Percentiles rank a stretch among this genome's conserved stretches.
Evolutionary conservation across 1,140 invertebrate species (phyloP).

Genomic region (Heliconius hermathena): DNA sequence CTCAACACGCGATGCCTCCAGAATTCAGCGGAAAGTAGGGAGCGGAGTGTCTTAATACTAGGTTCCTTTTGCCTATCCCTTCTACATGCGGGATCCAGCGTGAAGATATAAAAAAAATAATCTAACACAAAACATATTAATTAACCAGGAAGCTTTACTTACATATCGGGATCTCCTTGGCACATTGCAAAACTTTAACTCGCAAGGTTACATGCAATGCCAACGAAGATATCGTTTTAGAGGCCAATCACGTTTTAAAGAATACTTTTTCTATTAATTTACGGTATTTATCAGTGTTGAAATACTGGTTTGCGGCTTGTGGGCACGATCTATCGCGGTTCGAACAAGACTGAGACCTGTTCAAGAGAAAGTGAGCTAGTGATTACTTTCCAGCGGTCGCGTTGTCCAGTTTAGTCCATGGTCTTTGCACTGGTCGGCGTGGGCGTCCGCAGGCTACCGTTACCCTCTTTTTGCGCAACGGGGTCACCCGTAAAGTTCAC

Average conservation of each 20-base stretch:
- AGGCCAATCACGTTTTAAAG: constrained; percentile 38
- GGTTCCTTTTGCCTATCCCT: too few species aligned
- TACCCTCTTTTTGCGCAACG: constrained; percentile 59
- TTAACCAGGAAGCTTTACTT: constrained; percentile 15
- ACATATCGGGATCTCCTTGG: constrained; percentile 32
- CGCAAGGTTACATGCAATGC: constrained; percentile 43
- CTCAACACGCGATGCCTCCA: too few species aligned
- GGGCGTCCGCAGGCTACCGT: constrained; percentile 58
- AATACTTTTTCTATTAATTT: constrained; percentile 34
- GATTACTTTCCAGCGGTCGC: constrained; percentile 70
- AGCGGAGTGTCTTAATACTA: too few species aligned
- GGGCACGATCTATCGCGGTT: constrained; percentile 25
- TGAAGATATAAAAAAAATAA: too few species aligned
- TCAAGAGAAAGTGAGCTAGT: constrained; percentile 74
- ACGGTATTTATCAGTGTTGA: constrained; percentile 24
- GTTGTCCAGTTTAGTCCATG: constrained; percentile 48
- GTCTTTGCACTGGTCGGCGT: constrained; percentile 37
- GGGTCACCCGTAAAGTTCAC: constrained; percentile 63
- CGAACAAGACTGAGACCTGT: constrained; percentile 59
- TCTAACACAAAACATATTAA: background rate
- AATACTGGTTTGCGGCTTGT: constrained; percentile 22
- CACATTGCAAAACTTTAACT: constrained; percentile 50
- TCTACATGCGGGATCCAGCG: too few species aligned
- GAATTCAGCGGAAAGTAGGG: too few species aligned
- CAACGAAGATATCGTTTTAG: constrained; percentile 24